These are phyloP conservation scores for Apostichopus parvimensis DNA, from an alignment of 35 echinoderm and acorn worm species.

Conservation along the genomic window DNA sequence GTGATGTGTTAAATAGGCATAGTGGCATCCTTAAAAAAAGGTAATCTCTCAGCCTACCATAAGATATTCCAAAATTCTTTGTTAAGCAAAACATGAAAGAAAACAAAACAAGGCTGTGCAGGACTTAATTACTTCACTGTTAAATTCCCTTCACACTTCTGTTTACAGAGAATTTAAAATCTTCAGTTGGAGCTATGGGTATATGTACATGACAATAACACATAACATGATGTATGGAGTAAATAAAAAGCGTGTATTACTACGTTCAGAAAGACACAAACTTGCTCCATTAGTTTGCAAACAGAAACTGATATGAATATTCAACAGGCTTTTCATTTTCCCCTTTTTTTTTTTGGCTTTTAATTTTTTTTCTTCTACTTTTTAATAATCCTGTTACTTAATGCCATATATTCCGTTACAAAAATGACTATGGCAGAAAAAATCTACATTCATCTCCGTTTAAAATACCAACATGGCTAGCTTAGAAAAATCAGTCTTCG, in stretches of 20 bases:
- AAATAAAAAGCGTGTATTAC: neutral
- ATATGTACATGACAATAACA: slow-evolving; percentile 19
- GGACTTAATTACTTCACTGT: too few species aligned
- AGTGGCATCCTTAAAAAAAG: too few species aligned
- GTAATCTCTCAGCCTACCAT: too few species aligned
- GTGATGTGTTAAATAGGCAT: too few species aligned
- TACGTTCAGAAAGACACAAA: slow-evolving; percentile 18
- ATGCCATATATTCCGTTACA: neutral
- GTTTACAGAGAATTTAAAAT: too few species aligned
- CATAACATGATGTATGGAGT: neutral
- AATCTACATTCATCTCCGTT: neutral
- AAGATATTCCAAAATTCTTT: too few species aligned
- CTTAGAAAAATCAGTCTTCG: neutral
- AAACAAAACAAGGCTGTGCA: too few species aligned
- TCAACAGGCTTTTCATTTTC: neutral
- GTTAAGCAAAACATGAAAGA: too few species aligned
- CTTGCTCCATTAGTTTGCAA: neutral
- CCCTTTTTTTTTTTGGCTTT: neutral
- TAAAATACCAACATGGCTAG: neutral
- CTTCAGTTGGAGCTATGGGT: neutral
- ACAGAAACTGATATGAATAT: neutral
- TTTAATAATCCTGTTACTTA: neutral
- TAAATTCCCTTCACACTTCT: too few species aligned
- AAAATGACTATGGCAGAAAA: neutral
- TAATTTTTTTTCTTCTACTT: neutral